These are phyloP conservation scores for Trichosurus vulpecula DNA, from an alignment of 2,797 vertebrate genomes.

Conservation along the genomic window DNA sequence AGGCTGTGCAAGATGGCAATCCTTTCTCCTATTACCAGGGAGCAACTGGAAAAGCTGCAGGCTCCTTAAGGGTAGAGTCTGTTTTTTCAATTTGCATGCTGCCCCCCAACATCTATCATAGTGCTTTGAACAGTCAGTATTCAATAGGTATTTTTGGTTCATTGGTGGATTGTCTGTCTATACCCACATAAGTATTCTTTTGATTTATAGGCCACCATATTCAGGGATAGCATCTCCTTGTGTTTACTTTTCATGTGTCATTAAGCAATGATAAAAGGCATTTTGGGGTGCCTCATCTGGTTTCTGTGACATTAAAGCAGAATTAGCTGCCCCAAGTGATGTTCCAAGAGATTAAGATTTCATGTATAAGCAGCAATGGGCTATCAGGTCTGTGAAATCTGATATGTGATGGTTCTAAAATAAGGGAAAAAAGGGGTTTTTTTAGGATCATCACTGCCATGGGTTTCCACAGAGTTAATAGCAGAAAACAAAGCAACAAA, in stretches of 20 bases:
- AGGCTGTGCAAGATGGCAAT: not conserved
- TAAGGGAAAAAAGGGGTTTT: not conserved
- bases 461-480: not conserved
- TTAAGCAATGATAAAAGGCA: slow-evolving; percentile 33
- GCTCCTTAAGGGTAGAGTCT: not conserved
- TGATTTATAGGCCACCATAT: slow-evolving; percentile 28
- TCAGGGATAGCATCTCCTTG: slow-evolving; percentile 56
- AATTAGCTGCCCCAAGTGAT: slow-evolving; percentile 69
- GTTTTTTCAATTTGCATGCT: not conserved
- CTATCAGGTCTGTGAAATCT: slow-evolving; percentile 1
- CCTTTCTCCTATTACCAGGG: slow-evolving; percentile 8
- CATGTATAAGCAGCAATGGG: not conserved
- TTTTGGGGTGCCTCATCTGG: slow-evolving; percentile 20
- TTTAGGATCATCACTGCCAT: not conserved
- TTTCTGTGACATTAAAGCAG: slow-evolving; percentile 70
- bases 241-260: slow-evolving; percentile 52
- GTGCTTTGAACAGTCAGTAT: not conserved
- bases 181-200: not conserved
- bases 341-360: slow-evolving; percentile 57
- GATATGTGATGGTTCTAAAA: slow-evolving; percentile 11
- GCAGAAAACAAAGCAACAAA: not conserved
- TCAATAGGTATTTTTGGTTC: not conserved
- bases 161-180: not conserved
- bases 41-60: not conserved
- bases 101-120: not conserved